Base-by-base conservation (phyloP, 2,888 invertebrate species). In the Ennomos erosarius region DNA sequence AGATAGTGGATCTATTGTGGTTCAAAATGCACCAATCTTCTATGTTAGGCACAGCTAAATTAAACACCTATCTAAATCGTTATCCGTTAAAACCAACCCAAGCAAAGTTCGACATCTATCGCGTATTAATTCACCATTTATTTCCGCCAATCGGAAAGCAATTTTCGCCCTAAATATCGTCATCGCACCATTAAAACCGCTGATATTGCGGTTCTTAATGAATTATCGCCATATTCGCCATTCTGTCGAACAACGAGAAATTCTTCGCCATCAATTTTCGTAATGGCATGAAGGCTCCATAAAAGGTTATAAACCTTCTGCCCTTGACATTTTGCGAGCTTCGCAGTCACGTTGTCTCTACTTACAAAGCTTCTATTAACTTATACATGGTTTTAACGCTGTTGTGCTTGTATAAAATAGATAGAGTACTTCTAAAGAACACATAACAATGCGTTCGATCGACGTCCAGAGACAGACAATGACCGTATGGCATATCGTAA, bases 131-230 rank as follows among this genome's bases (percentile, higher is more conserved):
- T 47, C 54, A 61, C 38, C 55, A 52, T 55, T 58, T 40, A 50
- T 55, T 49, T 50, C 46, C 40, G 16, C 53, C 53, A 53, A 67
- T 67, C 59, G 64, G 58, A 69, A 69, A 67, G 64, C 67, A 61
- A 67, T 69, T 68, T 55, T 45, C 61, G 52, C 11, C 76, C 72
- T 84, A 70, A 78, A 78, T 73, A 75, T 71, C 69, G 59, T 55
- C 52, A 52, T 60, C 39, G 51, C 75, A 81, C 81, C 70, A 73
- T 55, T 54, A 70, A 70, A 73, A 51, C 9, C 12, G 53, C 71
- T 69, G 67, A 51, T 54, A 57, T 52, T 62, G 64, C 64, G 49
- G 59, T 60, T 55, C 60, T 46, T 67, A 68, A 70, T 68, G 68
- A 69, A 65, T 68, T 69, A 69, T 54, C 48, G 48, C 39, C 47